Evolutionary conservation across 2,113 vertebrate species (phyloP).

Genomic region (Papio anubis): DNA sequence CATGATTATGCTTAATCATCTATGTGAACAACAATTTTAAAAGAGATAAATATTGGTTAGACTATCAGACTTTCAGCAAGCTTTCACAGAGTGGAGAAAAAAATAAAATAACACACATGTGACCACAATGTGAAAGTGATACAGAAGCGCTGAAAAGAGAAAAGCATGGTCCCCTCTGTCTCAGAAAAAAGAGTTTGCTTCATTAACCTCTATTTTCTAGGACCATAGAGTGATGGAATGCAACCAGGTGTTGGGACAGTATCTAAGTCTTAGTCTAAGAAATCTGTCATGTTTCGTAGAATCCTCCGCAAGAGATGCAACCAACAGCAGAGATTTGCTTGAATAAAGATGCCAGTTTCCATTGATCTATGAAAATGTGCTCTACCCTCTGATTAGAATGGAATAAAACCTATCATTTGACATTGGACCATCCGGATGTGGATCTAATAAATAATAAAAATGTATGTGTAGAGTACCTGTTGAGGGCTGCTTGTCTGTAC

Average conservation of each 20-base stretch:
- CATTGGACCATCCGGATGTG: conserved; percentile 21
- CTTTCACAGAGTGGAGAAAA: too few species aligned
- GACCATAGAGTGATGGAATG: neutral
- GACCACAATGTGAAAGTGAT: too few species aligned
- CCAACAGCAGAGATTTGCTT: neutral
- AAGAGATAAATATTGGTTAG: too few species aligned
- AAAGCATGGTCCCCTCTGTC: too few species aligned
- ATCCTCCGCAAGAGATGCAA: neutral
- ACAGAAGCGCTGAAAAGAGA: too few species aligned
- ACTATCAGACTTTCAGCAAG: too few species aligned
- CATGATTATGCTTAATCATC: too few species aligned
- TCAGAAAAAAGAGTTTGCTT: neutral
- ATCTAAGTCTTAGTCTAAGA: neutral
- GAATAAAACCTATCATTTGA: conserved; percentile 1
- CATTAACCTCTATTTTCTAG: neutral
- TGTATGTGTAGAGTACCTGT: neutral
- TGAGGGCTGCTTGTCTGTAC: conserved; percentile 12
- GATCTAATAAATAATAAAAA: conserved; percentile 48
- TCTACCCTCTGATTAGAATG: conserved; percentile 71
- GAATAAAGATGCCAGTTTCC: conserved; percentile 73
- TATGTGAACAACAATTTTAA: too few species aligned
- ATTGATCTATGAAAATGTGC: conserved; percentile 68
- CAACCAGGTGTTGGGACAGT: neutral
- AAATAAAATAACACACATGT: too few species aligned
- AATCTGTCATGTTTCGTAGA: neutral